Base-by-base conservation (phyloP, 1,140 invertebrate genomes). In the Euura saliciscinereae region DNA sequence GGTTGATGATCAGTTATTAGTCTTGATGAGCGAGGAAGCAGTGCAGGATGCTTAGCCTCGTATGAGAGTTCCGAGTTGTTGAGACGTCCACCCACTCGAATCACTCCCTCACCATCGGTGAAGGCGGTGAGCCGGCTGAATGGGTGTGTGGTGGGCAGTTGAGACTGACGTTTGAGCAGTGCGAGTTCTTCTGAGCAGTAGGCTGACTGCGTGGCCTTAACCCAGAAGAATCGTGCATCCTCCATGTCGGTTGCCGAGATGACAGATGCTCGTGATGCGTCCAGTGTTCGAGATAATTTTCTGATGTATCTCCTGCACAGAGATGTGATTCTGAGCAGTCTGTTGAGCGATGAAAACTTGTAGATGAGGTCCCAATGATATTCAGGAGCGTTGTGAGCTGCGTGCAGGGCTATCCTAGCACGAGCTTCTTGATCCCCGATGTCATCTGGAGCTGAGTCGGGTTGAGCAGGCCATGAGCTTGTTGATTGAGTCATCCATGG, bases 1-100 rank as follows among this genome's bases (percentile, higher is more conserved):
- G 68, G 4, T 72, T 6, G n/a, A 83, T 78, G 2, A 83, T 72
- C 2, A 82, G 66, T 44, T 70, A 78, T 73, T 1, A 83, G 28
- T 4, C 71, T 69, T 13, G 73, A 71, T 7, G 72, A 13, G 45
- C 70, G 45, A 11, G 75, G 74, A 28, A 78, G 45, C 8, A 80
- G 68, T 8, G 71, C 68, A 6, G 78, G 78, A 66, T 78, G 77
- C 69, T 76, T 76, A 0, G 78, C 72, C 83, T 72, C 44, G 82
- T 80, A 88, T 28, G 13, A 66, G 66, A 2, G 83, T 71, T 0
- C 66, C 44, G 69, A 75, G 69, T 45, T 79, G 65, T 67, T 44
- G 0, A 78, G 43, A 13, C 74, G 45, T 0, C 77, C 75, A 2
- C 77, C 72, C 2, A 74, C 69, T 44, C 77, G 65, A 2, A 75